A percentile compares a stretch with the other conserved stretches of the same genome.
Evolutionary conservation across 2,888 invertebrate species (phyloP).

Genomic region (Drosophila fungiperda): DNA sequence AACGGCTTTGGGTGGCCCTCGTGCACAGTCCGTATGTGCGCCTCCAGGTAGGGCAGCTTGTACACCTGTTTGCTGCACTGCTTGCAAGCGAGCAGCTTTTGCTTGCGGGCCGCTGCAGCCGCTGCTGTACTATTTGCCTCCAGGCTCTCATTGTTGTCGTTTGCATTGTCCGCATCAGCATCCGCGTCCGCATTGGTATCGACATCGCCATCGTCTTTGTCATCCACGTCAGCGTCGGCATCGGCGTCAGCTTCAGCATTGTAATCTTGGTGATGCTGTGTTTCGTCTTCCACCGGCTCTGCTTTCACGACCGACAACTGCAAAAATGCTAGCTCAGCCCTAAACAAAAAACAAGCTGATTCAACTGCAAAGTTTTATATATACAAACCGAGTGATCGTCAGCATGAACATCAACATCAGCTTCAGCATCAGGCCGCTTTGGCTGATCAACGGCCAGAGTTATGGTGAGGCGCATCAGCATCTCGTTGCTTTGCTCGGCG

Average conservation of each 20-base stretch:
- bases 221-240: neutral
- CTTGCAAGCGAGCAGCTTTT: constrained; percentile 60
- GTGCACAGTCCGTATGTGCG: constrained; percentile 80
- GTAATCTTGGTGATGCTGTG: constrained; percentile 7
- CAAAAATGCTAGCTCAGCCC: constrained; percentile 63
- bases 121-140: constrained; percentile 6
- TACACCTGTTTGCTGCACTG: constrained; percentile 79
- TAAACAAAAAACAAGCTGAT: constrained; percentile 42
- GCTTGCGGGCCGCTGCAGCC: constrained; percentile 38
- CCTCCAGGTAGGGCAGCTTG: constrained; percentile 79
- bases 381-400: constrained; percentile 51
- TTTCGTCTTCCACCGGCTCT: constrained; percentile 44
- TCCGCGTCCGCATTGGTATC: neutral
- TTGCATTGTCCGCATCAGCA: constrained; percentile 5
- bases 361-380: constrained; percentile 42
- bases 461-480: constrained; percentile 28
- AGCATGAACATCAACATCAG: constrained; percentile 3
- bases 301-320: constrained; percentile 59
- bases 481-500: constrained; percentile 64
- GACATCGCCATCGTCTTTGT: neutral
- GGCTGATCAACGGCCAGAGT: constrained; percentile 10
- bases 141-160: constrained; percentile 19
- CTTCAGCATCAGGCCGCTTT: neutral
- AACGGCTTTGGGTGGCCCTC: constrained; percentile 81
- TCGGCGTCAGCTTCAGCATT: constrained; percentile 5